Base-by-base conservation (phyloP, 1,140 invertebrate genomes). In the Drosophila pandora region DNA sequence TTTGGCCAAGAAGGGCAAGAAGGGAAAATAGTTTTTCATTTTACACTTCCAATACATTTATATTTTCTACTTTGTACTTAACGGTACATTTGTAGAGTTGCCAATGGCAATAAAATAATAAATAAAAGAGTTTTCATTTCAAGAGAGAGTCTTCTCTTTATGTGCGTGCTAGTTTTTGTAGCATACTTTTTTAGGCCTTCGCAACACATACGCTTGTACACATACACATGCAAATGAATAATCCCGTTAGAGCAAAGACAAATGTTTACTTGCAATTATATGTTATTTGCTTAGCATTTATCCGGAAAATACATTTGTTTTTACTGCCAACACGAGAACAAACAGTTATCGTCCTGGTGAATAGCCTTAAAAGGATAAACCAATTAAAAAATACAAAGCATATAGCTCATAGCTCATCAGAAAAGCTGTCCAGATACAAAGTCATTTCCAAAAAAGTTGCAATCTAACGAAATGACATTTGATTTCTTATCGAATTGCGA, bases 401-500 rank as follows among this genome's bases (percentile, higher is more conserved):
- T 32, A 12, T 7, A 7, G 30, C 34, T 12, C 23, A 22, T 6
- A 52, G 6, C 7, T 17, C 13, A 6, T 43, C 25, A 12, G 10
- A 47, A 45, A 53, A 21, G 13, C 10, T 17, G 13, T 6, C 7
- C 17, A 43, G 2, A 1, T 43, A 21, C 41, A 17, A 43, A 17
- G 17, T 17, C 13, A 2, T 12, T n/a, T n/a, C 9, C 9, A 34
- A 43, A 34, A 43, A 45, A 23, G n/a, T 45, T 63, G 7, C 30
- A 13, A 28, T 25, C 21, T 37, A 39, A 30, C 30, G 22, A 28
- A 53, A 67, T 67, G 67, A 25, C 25, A 21, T 71, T 53, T 58
- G 45, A 79, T 75, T 55, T 82, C 71, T 62, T 45, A 78, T 59
- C 74, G 81, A 79, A 73, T 77, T 81, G 78, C 82, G 68, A 80